phyloP scores from a whole-genome alignment of 2,797 vertebrate species.

The Macropus fuliginosus region DNA sequence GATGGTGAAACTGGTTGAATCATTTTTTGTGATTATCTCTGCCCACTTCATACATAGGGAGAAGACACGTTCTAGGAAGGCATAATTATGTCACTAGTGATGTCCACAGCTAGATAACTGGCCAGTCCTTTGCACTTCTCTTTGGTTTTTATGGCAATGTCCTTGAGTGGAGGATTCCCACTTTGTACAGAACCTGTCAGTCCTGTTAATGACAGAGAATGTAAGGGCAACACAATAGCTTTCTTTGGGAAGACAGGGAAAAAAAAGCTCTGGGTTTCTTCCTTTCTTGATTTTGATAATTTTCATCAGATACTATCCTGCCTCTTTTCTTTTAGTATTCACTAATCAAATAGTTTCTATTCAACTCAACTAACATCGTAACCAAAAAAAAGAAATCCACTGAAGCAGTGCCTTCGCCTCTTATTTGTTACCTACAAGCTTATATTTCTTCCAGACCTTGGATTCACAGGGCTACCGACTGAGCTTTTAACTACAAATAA shows the following conservation, averaged over 20 bases:
- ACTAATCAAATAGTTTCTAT: slow-evolving; percentile 35
- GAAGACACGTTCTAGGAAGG: neutral
- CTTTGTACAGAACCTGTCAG: neutral
- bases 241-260: neutral
- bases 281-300: slow-evolving; percentile 5
- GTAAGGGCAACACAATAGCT: neutral
- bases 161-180: neutral
- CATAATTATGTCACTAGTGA: neutral
- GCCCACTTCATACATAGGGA: neutral
- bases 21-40: neutral
- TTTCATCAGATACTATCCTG: neutral
- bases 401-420: neutral
- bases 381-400: neutral
- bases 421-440: neutral
- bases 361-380: neutral
- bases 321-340: neutral
- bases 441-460: neutral
- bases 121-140: neutral
- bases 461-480: neutral
- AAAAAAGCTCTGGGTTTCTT: neutral
- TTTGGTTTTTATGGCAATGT: neutral
- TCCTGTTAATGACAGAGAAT: neutral
- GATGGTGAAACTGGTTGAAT: neutral
- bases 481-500: neutral
- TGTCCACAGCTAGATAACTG: neutral